Evolutionary conservation across 35 echinoderm and acorn worm species (phyloP).

Genomic region (Hemicentrotus pulcherrimus): DNA sequence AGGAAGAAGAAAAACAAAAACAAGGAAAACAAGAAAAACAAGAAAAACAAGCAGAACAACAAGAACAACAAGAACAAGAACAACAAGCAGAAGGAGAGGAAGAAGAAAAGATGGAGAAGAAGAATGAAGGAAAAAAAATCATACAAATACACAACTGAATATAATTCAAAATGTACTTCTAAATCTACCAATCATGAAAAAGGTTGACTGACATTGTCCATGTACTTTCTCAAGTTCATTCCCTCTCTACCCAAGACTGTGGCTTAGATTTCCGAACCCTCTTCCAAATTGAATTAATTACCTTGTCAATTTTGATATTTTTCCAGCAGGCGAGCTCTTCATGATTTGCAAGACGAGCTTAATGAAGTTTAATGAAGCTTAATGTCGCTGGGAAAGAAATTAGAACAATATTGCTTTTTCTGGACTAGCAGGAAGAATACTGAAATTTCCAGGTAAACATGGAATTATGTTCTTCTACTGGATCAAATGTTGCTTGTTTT

Average conservation of each 20-base stretch:
- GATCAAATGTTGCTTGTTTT: neutral
- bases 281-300: neutral
- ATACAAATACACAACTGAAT: neutral
- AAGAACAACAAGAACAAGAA: too few species aligned
- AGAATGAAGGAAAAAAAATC: neutral
- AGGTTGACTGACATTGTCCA: neutral
- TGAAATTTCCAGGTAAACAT: neutral
- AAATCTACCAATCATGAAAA: neutral
- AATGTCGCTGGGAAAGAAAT: neutral
- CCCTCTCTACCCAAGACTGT: neutral
- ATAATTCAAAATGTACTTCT: neutral
- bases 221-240: neutral
- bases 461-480: neutral
- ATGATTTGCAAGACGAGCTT: neutral
- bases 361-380: neutral
- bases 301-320: neutral
- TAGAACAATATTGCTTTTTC: constrained; percentile 19
- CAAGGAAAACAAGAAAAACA: too few species aligned
- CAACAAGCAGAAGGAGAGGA: too few species aligned
- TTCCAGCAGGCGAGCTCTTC: constrained; percentile 8
- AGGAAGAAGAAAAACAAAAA: too few species aligned
- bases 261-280: neutral
- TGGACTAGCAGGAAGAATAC: neutral
- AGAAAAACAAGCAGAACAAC: too few species aligned
- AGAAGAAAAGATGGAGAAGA: too few species aligned